phyloP scores from a whole-genome alignment of 1,140 invertebrate genomes.

The Capitella teleta region DNA sequence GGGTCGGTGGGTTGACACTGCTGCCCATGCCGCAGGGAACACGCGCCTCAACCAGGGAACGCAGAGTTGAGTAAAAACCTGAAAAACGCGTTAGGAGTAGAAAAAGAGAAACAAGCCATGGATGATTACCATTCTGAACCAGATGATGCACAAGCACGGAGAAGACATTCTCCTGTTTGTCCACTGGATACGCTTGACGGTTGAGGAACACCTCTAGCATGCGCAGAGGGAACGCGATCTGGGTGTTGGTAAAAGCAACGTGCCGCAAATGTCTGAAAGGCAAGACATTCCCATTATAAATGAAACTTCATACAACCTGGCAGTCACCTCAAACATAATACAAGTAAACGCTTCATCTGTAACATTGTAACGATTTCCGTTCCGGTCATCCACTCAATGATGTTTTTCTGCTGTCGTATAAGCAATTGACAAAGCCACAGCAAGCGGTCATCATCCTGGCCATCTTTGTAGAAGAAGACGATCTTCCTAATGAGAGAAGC shows the following conservation, averaged over 20 bases:
- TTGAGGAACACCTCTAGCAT: slow-evolving; percentile 60
- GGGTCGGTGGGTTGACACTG: slow-evolving; percentile 58
- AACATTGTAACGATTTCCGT: neutral
- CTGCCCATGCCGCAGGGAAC: slow-evolving; percentile 60
- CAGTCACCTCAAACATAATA: neutral
- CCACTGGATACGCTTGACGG: slow-evolving; percentile 36
- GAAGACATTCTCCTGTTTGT: neutral
- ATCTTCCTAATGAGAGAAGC: neutral
- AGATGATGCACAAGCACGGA: neutral
- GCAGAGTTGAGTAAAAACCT: slow-evolving; percentile 61
- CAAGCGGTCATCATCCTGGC: neutral
- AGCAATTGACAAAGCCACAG: neutral
- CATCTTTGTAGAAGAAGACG: neutral
- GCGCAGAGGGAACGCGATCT: slow-evolving; percentile 56
- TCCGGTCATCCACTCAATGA: no score
- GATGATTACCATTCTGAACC: neutral
- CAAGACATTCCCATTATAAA: neutral
- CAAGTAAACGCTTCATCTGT: neutral
- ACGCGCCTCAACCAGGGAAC: slow-evolving; percentile 57
- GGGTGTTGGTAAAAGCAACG: slow-evolving; percentile 31
- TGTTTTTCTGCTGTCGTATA: neutral
- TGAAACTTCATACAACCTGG: neutral
- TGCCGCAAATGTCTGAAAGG: neutral
- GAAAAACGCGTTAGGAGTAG: slow-evolving; percentile 7
- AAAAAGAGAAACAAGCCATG: neutral